Percentiles rank a stretch among this genome's conserved stretches.
Evolutionary conservation across 2,797 vertebrate genomes (phyloP).

Genomic region (Psittacula echo): DNA sequence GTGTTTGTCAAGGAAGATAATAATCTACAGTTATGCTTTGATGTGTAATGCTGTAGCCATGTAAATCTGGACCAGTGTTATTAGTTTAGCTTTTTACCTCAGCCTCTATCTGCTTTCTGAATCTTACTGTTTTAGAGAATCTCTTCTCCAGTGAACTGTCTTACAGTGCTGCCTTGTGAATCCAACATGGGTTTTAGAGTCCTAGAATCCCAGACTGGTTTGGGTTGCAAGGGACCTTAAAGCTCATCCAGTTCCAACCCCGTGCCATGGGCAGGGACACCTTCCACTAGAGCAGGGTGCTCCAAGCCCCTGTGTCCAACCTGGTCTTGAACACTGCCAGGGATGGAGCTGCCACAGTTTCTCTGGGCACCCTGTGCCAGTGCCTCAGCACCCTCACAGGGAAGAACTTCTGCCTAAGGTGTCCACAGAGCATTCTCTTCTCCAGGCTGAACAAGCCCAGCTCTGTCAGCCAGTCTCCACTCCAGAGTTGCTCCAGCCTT

Average conservation of each 20-base stretch:
- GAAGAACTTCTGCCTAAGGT: not conserved
- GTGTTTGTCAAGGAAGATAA: not conserved
- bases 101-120: not conserved
- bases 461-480: not conserved
- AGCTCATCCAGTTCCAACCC: not conserved
- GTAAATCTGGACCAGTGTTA: not conserved
- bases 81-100: not conserved
- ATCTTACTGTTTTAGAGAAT: not conserved
- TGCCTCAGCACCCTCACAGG: rapidly evolving
- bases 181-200: not conserved
- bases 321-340: not conserved
- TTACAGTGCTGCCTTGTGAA: not conserved
- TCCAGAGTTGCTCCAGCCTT: not conserved
- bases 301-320: not conserved
- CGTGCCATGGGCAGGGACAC: not conserved
- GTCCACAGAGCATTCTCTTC: not conserved
- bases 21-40: not conserved
- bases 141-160: not conserved
- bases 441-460: not conserved
- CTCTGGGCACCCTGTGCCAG: not conserved
- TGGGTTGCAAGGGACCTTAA: not conserved
- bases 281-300: not conserved
- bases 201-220: not conserved
- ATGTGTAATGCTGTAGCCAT: not conserved
- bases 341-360: not conserved